Conservation (phyloP, 2,888 invertebrate genomes). For the Ferrisia virgata region DNA sequence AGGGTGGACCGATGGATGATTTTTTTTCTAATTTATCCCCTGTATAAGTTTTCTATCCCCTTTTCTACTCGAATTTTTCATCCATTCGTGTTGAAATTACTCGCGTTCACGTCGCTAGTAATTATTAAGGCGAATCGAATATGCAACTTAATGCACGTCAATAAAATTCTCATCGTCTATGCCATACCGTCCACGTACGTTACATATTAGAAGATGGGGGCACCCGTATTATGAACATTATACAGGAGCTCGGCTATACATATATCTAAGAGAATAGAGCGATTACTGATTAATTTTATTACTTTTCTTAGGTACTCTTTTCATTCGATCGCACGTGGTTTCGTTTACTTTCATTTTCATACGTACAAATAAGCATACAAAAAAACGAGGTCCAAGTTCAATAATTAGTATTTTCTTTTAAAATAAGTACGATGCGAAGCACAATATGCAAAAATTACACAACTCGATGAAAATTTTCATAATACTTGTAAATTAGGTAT, state of each 20-base stretch:
- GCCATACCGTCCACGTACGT: no score
- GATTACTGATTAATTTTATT: not conserved
- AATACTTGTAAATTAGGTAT: no score
- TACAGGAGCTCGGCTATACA: no score
- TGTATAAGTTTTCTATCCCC: not conserved
- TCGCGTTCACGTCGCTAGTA: not conserved
- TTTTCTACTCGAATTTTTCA: not conserved
- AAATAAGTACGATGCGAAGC: no score
- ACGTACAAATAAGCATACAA: no score
- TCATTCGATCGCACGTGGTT: not conserved
- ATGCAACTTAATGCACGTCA: not conserved
- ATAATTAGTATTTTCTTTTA: not conserved
- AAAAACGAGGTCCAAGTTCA: not conserved
- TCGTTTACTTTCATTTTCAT: not conserved
- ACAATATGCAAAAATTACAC: not conserved
- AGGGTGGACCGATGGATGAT: not conserved
- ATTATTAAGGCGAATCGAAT: slow-evolving; percentile 18
- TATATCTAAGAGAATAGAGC: not conserved
- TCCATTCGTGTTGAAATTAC: not conserved
- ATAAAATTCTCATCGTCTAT: not conserved
- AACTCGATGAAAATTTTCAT: not conserved
- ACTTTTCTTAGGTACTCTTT: not conserved
- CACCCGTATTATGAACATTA: slow-evolving; percentile 6
- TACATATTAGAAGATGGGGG: not conserved
- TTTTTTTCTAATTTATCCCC: slow-evolving; percentile 26